Base-by-base conservation (phyloP, 2,113 vertebrate genomes). In the Acanthisitta chloris region DNA sequence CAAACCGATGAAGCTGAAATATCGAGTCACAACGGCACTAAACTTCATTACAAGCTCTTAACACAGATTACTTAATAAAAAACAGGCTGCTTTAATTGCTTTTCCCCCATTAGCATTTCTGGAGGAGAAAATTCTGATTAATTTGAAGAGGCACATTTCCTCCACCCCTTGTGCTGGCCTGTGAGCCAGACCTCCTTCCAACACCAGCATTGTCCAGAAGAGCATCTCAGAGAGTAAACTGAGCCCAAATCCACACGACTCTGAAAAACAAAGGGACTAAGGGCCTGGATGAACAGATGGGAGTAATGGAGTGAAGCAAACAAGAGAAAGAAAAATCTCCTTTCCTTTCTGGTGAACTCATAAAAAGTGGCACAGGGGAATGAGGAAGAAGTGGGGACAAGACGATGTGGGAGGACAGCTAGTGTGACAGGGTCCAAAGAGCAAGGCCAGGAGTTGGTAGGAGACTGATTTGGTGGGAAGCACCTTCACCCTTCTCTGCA, bases 251-350 rank as follows among this genome's bases (percentile, higher is more conserved):
- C 77, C 36, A 59, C 31, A 86, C 0, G 4, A 90, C 67, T 81
- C 81, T 59, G 78, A 62, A 84, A 93, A 88, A 92, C 55, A 87
- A 94, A 88, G 67, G 70, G 62, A 94, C 76, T 24, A 33, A 81
- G 67, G 84, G 76, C 93, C 96, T 96, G 90, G 95, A 97, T 96
- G 98, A 98, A 98, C 98, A 98, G 98, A 98, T 98, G 98, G 98
- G 98, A 98, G 98, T 98, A 98, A 99, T 98, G 98, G 98, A 98
- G 98, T 98, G 98, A 98, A 98, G 98, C 98, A 98, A 98, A 98
- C 98, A 98, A 98, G 98, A 98, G 83, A 40, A 96, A 94, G 91
- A 92, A 95, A 89, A 90, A 94, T 92, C 86, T 98, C 97, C 98
- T 98, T 97, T 98, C 94, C 95, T 98, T 97, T 94, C 97, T 97